phyloP scores from a whole-genome alignment of 2,888 invertebrate genomes.

The Dicycla oo region DNA sequence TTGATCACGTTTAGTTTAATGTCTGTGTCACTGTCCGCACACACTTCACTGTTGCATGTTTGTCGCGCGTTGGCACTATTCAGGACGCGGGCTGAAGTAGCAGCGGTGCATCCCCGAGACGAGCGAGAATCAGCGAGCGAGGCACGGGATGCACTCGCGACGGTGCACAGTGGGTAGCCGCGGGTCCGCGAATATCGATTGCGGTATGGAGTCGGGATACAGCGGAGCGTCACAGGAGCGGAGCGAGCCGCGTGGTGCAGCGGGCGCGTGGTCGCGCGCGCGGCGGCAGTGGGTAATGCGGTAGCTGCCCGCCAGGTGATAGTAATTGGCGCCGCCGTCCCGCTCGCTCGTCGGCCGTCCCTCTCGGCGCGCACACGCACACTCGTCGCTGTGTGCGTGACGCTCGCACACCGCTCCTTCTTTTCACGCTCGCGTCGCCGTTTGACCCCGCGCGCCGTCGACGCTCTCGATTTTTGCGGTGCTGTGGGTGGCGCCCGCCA shows the following conservation, averaged over 20 bases:
- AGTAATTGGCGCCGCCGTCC: slow-evolving; percentile 91
- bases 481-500: slow-evolving; percentile 91
- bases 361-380: slow-evolving; percentile 88
- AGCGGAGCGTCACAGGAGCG: slow-evolving; percentile 80
- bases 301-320: slow-evolving; percentile 92
- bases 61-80: slow-evolving; percentile 74
- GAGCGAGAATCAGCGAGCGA: slow-evolving; percentile 63
- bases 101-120: slow-evolving; percentile 71
- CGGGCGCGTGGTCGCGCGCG: slow-evolving; percentile 91
- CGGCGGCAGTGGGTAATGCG: slow-evolving; percentile 91
- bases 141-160: slow-evolving; percentile 77
- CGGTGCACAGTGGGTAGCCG: slow-evolving; percentile 62
- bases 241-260: slow-evolving; percentile 88
- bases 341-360: slow-evolving; percentile 88
- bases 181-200: slow-evolving; percentile 79
- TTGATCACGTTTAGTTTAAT: slow-evolving; percentile 77
- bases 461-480: slow-evolving; percentile 92
- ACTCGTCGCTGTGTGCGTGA: slow-evolving; percentile 81
- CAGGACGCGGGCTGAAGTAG: slow-evolving; percentile 66
- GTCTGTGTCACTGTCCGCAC: slow-evolving; percentile 85
- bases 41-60: slow-evolving; percentile 88
- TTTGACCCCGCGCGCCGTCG: slow-evolving; percentile 90
- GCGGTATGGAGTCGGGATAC: slow-evolving; percentile 78
- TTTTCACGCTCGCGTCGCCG: slow-evolving; percentile 90
- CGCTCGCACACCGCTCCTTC: slow-evolving; percentile 88